Evolutionary conservation across 2,888 invertebrate genomes (phyloP).

Genomic region (Sceliomorpha sp.): DNA sequence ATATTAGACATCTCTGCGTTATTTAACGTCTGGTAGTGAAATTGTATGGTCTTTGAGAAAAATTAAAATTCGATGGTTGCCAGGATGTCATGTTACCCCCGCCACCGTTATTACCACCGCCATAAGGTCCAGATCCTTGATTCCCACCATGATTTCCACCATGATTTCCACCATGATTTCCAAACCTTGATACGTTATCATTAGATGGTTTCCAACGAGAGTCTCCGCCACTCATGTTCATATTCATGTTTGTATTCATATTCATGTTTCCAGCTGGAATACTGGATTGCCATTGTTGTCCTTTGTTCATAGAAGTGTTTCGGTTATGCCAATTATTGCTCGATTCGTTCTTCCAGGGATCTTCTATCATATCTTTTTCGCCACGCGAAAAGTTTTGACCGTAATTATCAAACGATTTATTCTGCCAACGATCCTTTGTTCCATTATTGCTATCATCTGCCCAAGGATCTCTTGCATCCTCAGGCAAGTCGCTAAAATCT

Average conservation of each 20-base stretch:
- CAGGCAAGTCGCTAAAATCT: constrained; percentile 74
- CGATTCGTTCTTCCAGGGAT: constrained; percentile 29
- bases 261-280: too few relatives aligned
- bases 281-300: too few relatives aligned
- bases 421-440: constrained; percentile 41
- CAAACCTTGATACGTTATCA: constrained; percentile 29
- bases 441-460: constrained; percentile 66
- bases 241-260: constrained; percentile 9
- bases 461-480: constrained; percentile 78
- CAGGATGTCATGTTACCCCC: constrained; percentile 2
- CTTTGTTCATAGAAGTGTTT: constrained; percentile 23
- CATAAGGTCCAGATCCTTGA: too few relatives aligned
- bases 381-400: constrained; percentile 17
- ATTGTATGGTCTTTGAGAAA: neutral
- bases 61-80: neutral
- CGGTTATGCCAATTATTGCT: constrained; percentile 43
- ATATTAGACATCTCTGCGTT: too few relatives aligned
- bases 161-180: constrained; percentile 8
- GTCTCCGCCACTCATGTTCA: constrained; percentile 11
- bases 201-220: constrained; percentile 36
- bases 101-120: neutral
- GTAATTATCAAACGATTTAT: constrained; percentile 11
- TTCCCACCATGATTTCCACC: neutral
- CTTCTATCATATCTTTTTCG: constrained; percentile 26
- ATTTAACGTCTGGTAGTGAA: neutral